Evolutionary conservation across 2,888 invertebrate genomes (phyloP).

Genomic region (Campopleginae sp.): DNA sequence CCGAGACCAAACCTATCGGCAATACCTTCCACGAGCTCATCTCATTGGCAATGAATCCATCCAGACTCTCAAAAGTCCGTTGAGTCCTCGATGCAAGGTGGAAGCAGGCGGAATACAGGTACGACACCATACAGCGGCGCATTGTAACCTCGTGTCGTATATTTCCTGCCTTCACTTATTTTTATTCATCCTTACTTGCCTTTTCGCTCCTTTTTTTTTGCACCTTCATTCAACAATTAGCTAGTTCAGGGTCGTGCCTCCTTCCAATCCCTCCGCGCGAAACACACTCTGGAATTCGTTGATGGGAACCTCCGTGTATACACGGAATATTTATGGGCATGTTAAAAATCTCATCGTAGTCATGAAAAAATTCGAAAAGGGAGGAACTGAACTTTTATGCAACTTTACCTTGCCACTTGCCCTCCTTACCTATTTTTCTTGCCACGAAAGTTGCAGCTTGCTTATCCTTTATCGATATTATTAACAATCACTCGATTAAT

Average conservation of each 20-base stretch:
- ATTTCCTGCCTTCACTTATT: slow-evolving; percentile 26
- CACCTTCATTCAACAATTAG: slow-evolving; percentile 69
- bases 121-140: slow-evolving; percentile 56
- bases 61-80: slow-evolving; percentile 31
- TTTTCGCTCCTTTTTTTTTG: slow-evolving; percentile 45
- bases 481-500: neutral
- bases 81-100: slow-evolving; percentile 10
- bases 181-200: slow-evolving; percentile 6
- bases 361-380: neutral
- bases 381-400: neutral
- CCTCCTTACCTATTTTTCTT: neutral
- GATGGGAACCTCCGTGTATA: neutral
- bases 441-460: neutral
- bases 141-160: slow-evolving; percentile 25
- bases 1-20: slow-evolving; percentile 40
- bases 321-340: slow-evolving; percentile 20
- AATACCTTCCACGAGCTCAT: slow-evolving; percentile 21
- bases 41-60: slow-evolving; percentile 9
- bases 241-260: slow-evolving; percentile 19
- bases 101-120: slow-evolving; percentile 48
- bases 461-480: neutral
- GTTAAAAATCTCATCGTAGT: slow-evolving; percentile 9
- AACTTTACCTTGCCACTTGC: neutral
- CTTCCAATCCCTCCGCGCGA: neutral
- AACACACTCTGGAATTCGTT: neutral